phyloP scores from a whole-genome alignment of 2,888 invertebrate genomes.

The Deroplatys truncata region DNA sequence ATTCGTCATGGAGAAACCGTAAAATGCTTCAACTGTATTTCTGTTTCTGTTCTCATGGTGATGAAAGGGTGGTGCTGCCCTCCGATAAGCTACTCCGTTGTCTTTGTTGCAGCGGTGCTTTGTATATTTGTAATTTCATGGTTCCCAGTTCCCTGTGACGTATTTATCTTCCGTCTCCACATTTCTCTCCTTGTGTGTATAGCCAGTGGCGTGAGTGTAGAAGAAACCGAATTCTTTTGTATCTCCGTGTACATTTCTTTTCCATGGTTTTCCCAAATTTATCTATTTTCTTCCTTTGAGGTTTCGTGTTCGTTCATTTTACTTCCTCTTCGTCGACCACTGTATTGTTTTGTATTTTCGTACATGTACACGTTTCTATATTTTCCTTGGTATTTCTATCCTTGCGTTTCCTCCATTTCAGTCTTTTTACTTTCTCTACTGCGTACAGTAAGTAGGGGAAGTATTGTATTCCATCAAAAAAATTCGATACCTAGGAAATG shows the following conservation, averaged over 20 bases:
- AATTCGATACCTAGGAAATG: no score
- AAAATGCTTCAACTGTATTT: neutral
- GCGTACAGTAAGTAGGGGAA: no score
- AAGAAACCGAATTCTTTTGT: neutral
- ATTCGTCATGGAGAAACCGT: neutral
- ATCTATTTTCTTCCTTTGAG: no score
- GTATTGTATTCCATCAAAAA: no score
- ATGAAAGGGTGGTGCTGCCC: neutral
- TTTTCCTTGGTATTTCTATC: no score
- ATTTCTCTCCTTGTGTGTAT: neutral
- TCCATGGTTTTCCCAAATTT: no score
- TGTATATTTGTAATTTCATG: neutral
- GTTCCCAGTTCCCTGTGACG: neutral
- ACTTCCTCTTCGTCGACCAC: no score
- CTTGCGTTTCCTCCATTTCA: no score
- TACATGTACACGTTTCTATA: no score
- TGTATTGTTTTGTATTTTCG: no score
- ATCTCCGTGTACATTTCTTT: neutral
- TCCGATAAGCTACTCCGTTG: neutral
- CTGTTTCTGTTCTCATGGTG: neutral
- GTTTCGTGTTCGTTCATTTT: no score
- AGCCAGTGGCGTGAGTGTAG: neutral
- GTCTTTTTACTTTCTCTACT: no score
- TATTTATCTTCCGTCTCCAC: neutral
- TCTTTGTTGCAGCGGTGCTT: neutral